Conservation (phyloP, 2,797 vertebrate genomes). For the Alectoris magna region DNA sequence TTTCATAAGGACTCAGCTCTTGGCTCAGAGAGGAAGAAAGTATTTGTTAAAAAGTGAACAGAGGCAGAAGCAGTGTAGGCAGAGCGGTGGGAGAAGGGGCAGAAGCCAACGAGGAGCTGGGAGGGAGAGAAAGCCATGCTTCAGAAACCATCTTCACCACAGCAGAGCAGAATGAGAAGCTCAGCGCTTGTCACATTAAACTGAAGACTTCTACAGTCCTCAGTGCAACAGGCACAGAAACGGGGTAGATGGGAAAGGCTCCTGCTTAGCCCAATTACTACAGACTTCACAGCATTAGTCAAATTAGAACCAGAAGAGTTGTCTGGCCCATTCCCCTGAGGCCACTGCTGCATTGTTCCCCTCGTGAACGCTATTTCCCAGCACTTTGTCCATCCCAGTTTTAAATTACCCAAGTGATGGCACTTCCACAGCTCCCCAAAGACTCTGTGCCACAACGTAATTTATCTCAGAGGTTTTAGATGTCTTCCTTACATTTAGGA, state of each 20-base stretch:
- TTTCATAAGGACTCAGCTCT: not conserved
- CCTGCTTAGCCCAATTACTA: not conserved
- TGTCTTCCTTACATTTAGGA: constrained; percentile 44
- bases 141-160: not conserved
- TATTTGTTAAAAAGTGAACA: not conserved
- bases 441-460: constrained; percentile 17
- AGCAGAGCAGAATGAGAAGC: not conserved
- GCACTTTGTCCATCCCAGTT: constrained; percentile 26
- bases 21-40: not conserved
- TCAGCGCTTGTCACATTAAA: not conserved
- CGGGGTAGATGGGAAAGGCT: not conserved
- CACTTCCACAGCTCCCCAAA: constrained; percentile 47
- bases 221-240: not conserved
- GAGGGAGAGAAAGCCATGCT: not conserved
- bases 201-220: not conserved
- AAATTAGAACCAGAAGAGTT: constrained; percentile 20
- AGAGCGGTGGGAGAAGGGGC: not conserved
- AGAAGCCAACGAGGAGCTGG: not conserved
- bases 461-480: constrained; percentile 52
- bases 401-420: constrained; percentile 55
- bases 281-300: not conserved
- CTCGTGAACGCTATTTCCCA: constrained; percentile 35
- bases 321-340: not conserved
- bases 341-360: not conserved
- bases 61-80: not conserved